phyloP scores from a whole-genome alignment of 2,113 vertebrate species.

The Baryphthengus martii region DNA sequence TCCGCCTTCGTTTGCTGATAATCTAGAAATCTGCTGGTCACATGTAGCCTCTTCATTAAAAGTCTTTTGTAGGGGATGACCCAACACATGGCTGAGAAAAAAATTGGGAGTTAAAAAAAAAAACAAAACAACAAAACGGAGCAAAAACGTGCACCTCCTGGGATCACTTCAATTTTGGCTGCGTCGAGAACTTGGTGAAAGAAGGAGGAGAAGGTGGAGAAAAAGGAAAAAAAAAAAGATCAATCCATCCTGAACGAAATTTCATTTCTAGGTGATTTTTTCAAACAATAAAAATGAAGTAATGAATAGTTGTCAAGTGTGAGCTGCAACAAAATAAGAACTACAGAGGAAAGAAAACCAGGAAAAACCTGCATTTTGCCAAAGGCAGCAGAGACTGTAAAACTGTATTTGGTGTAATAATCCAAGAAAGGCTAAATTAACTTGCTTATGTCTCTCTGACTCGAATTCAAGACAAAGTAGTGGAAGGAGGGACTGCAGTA shows the following conservation, averaged over 20 bases:
- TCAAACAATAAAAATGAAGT: neutral
- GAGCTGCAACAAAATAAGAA: neutral
- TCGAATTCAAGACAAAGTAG: neutral
- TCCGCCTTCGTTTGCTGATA: conserved; percentile 18
- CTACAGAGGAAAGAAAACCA: neutral
- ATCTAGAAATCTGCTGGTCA: conserved; percentile 56
- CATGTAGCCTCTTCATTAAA: neutral
- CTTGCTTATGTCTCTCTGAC: neutral
- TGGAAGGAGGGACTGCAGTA: neutral
- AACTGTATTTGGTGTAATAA: neutral
- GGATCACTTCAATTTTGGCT: neutral
- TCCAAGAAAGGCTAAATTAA: neutral
- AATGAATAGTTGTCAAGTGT: neutral
- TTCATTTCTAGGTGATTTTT: neutral
- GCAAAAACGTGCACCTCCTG: conserved; percentile 8
- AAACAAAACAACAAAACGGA: neutral
- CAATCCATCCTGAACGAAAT: neutral
- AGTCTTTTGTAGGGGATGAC: conserved; percentile 51
- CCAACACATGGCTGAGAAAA: conserved; percentile 61
- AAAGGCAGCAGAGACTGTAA: neutral
- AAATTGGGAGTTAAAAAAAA: neutral
- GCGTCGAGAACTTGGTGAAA: neutral
- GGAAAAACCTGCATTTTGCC: neutral
- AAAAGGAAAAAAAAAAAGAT: neutral
- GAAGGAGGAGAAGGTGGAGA: neutral